phyloP scores from a whole-genome alignment of 2,888 invertebrate genomes.

The Stenichneumon culpator region DNA sequence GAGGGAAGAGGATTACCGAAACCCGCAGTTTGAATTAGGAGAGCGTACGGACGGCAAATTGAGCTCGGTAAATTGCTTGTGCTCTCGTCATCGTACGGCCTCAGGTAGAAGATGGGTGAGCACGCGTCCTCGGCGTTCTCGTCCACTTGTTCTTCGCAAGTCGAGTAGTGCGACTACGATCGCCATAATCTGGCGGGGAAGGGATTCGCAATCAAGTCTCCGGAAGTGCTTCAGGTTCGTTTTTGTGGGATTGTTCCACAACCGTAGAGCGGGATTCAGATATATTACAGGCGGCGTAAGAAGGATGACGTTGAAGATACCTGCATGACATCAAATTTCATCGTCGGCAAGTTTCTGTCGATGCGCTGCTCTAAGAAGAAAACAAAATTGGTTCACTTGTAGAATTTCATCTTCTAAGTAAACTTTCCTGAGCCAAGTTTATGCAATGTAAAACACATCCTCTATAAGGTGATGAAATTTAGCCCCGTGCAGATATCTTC shows the following conservation, averaged over 20 bases:
- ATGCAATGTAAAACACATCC: too few relatives aligned
- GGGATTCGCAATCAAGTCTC: constrained; percentile 54
- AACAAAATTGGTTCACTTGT: too few relatives aligned
- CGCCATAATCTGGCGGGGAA: not conserved
- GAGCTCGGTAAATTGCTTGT: constrained; percentile 79
- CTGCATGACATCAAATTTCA: too few relatives aligned
- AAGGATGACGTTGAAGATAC: too few relatives aligned
- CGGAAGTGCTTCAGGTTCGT: constrained; percentile 64
- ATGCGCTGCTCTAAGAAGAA: too few relatives aligned
- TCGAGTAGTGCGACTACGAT: constrained; percentile 32
- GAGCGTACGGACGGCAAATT: constrained; percentile 80
- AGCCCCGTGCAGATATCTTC: too few relatives aligned
- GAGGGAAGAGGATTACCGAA: constrained; percentile 78
- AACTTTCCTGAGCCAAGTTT: too few relatives aligned
- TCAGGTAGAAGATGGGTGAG: constrained; percentile 47
- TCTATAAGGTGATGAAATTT: too few relatives aligned
- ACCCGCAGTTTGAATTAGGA: constrained; percentile 83
- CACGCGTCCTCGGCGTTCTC: constrained; percentile 49
- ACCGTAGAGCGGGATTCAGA: not conserved
- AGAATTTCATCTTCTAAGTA: too few relatives aligned
- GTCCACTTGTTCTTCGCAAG: constrained; percentile 28
- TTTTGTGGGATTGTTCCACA: constrained; percentile 6
- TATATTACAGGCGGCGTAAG: not conserved
- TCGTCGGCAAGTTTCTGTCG: too few relatives aligned
- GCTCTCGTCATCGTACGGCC: constrained; percentile 61